Evolutionary conservation across 1,140 invertebrate genomes (phyloP), one percentile per base, ranked within the genome.

Genomic region (Centruroides vittatus): DNA sequence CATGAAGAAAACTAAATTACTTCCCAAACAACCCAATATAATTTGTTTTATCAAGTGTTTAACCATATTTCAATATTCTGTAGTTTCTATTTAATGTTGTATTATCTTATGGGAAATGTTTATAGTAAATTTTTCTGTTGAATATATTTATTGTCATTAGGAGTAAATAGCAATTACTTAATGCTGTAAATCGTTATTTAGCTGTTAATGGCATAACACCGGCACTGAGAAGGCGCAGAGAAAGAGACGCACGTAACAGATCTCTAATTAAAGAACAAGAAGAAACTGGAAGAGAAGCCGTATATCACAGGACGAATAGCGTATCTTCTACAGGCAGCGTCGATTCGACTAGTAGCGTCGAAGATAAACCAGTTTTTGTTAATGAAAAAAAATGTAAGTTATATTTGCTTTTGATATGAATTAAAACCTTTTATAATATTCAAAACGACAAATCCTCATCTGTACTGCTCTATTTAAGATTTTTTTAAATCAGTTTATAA

Each of bases 251-350:
- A n/a, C 65, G 64, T 35, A 62, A 66, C 46, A 62, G 60, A 35
- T 63, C 60, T 34, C 56, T 68, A 11, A 65, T 65, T 41, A 65
- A 66, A 53, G 61, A 69, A 48, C 67, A 69, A 49, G 81, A 82
- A 69, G 80, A 80, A 36, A 77, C 80, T 47, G 84, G 70, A 65
- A 73, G 73, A 59, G 66, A 68, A 35, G 70, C 13, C 8, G 47
- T 53, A 5, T 59, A 87, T 66, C 77, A 84, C 36, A 76, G 88
- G 58, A 89, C 86, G 72, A 85, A 86, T 57, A 78, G 85, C 11
- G 77, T 86, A 66, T 83, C 86, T 72, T 86, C 84, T 50, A 83
- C 81, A 35, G 61, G 62, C 48, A 68, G 56, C 35, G 50, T 63
- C 3, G 82, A 80, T 61, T 55, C 56, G 61, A 66, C 57, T 59